Evolutionary conservation across 2,797 vertebrate species (phyloP).

Genomic region (Melanotaenia maccullochi): DNA sequence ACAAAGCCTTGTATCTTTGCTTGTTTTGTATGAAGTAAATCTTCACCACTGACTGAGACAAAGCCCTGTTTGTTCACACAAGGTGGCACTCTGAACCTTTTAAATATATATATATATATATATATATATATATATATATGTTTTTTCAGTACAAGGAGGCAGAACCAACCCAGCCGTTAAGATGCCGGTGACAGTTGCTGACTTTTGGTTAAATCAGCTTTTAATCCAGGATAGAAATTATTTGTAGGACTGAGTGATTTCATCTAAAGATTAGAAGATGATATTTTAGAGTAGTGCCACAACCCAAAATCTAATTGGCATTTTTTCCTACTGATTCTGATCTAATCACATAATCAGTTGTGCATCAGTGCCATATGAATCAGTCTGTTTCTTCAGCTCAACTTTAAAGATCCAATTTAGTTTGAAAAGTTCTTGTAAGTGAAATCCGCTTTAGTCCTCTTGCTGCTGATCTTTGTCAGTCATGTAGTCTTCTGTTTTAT

Average conservation of each 20-base stretch:
- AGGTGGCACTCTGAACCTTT: slow-evolving; percentile 65
- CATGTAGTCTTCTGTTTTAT: too few relatives aligned
- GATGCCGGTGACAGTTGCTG: neutral
- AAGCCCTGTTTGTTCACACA: slow-evolving; percentile 38
- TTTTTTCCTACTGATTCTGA: neutral
- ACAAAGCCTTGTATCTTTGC: neutral
- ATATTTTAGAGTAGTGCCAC: neutral
- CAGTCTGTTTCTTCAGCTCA: neutral
- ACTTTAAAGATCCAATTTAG: neutral
- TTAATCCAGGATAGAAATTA: neutral
- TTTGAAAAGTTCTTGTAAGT: neutral
- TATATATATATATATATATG: too few relatives aligned
- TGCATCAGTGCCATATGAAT: neutral
- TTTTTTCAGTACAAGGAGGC: too few relatives aligned
- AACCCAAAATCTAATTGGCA: neutral
- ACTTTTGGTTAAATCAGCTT: neutral
- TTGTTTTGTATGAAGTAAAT: slow-evolving; percentile 1
- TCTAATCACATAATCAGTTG: neutral
- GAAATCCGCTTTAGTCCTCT: neutral
- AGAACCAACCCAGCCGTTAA: too few relatives aligned
- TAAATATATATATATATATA: neutral
- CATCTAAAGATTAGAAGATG: neutral
- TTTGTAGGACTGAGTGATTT: neutral
- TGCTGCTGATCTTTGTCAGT: too few relatives aligned
- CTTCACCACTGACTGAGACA: neutral